Evolutionary conservation across 2,797 vertebrate species (phyloP).

Genomic region (Thamnophis elegans): DNA sequence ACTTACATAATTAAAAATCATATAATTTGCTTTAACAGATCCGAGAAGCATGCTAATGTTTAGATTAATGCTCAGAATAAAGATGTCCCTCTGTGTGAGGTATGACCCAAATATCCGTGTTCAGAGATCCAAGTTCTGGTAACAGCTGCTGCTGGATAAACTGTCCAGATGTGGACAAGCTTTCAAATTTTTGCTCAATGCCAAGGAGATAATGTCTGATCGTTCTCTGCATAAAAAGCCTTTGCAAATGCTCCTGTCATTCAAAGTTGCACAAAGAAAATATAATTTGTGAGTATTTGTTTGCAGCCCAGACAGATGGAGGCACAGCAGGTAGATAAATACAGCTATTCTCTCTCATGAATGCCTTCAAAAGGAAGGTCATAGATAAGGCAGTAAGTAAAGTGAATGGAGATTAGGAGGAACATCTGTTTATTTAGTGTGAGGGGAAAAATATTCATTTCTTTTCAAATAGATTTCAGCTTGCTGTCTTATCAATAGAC

Average conservation of each 20-base stretch:
- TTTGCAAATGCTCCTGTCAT: constrained; percentile 71
- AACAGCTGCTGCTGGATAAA: constrained; percentile 64
- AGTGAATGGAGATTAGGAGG: constrained; percentile 72
- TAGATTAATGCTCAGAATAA: background rate
- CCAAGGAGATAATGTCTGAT: constrained; percentile 66
- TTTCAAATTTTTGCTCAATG: constrained; percentile 60
- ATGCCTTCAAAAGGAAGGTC: constrained; percentile 76
- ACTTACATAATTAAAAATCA: background rate
- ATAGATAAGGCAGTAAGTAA: constrained; percentile 71
- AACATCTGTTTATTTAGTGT: constrained; percentile 72
- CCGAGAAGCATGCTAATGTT: constrained; percentile 42
- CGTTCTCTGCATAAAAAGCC: constrained; percentile 56
- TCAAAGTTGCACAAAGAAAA: constrained; percentile 76
- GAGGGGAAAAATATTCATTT: constrained; percentile 55
- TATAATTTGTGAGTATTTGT: constrained; percentile 71
- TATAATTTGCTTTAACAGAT: constrained; percentile 30
- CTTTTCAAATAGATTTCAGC: constrained; percentile 61
- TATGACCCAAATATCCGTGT: background rate
- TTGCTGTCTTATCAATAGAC: constrained; percentile 53
- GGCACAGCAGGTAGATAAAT: constrained; percentile 79
- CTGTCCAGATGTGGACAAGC: constrained; percentile 61
- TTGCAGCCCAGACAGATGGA: constrained; percentile 73
- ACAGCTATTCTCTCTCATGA: constrained; percentile 74
- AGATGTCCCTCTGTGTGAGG: background rate
- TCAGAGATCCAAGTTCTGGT: constrained; percentile 53